These are phyloP conservation scores for Odocoileus hemionus DNA, from an alignment of 2,113 vertebrate species.

Conservation along the genomic window DNA sequence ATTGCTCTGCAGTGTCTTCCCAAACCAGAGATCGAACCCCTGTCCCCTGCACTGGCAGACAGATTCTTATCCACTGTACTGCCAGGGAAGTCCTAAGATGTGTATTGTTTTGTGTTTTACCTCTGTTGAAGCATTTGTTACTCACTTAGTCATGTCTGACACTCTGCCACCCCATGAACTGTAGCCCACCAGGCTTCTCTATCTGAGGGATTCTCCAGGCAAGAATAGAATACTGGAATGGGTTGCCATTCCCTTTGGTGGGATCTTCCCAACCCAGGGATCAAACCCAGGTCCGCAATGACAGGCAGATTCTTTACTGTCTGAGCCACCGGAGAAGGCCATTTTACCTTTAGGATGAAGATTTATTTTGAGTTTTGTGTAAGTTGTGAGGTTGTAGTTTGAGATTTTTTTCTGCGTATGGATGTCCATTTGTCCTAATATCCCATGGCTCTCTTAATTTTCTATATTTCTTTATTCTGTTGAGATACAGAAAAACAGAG, in stretches of 20 bases:
- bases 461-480: neutral
- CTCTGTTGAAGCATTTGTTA: neutral
- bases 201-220: neutral
- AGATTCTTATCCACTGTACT: neutral
- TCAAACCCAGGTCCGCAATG: neutral
- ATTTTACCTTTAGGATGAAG: neutral
- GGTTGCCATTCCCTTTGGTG: neutral
- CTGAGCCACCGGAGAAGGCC: neutral
- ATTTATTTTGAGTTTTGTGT: neutral
- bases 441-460: neutral
- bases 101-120: neutral
- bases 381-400: neutral
- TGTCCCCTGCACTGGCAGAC: neutral
- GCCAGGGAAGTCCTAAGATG: neutral
- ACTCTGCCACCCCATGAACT: neutral
- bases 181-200: neutral
- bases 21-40: rapidly evolving
- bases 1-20: neutral
- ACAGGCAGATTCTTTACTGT: neutral
- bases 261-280: neutral
- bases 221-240: neutral
- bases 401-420: neutral
- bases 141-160: neutral
- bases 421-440: neutral
- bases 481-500: neutral